Percentiles rank a stretch among this genome's conserved stretches.
phyloP scores from a whole-genome alignment of 2,797 vertebrate genomes.

The Melanotaenia nigrans region DNA sequence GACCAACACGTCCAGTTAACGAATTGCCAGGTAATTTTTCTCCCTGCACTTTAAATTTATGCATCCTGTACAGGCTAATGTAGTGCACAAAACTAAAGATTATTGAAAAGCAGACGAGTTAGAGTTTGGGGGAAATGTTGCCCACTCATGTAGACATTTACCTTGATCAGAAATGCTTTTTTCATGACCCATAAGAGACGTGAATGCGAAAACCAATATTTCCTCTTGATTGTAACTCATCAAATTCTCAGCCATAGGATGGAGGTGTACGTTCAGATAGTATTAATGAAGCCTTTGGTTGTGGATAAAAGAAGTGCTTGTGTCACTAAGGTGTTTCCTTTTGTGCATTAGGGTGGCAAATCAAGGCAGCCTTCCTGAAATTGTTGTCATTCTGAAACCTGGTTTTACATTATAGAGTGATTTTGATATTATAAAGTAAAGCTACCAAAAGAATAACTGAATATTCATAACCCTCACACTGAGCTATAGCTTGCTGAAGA shows the following conservation, averaged over 20 bases:
- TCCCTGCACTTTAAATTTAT: neutral
- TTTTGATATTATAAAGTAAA: too few species aligned
- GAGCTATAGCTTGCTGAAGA: neutral
- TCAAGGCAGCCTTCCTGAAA: neutral
- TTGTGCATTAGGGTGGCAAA: neutral
- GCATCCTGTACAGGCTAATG: neutral
- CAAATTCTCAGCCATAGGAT: neutral
- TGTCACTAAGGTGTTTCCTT: neutral
- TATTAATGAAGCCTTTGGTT: neutral
- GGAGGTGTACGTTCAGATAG: neutral
- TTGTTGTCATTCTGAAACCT: neutral
- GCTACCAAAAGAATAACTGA: neutral
- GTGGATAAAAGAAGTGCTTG: neutral
- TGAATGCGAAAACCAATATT: neutral
- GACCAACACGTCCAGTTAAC: constrained; percentile 67
- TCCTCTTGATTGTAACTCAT: neutral
- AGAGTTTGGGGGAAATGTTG: neutral
- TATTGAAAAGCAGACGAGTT: neutral
- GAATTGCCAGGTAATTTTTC: constrained; percentile 76
- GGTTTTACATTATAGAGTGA: neutral
- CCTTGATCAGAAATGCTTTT: neutral
- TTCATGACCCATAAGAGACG: neutral
- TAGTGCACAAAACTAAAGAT: neutral
- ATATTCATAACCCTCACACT: neutral
- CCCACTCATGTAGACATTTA: too few species aligned